phyloP scores from a whole-genome alignment of 2,888 invertebrate genomes.

The Tipula vernalis region DNA sequence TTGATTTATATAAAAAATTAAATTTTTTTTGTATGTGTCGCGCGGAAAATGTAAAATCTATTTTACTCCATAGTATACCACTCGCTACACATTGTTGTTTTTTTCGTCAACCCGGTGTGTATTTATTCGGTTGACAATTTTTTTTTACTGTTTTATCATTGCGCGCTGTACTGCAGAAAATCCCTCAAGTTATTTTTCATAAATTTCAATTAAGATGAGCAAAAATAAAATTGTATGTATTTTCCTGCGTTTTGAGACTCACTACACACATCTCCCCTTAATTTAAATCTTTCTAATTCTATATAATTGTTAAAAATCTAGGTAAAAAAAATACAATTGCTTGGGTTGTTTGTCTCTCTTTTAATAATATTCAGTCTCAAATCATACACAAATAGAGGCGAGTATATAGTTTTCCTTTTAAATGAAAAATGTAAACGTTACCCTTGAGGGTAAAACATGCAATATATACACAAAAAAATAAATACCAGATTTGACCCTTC shows the following conservation, averaged over 20 bases:
- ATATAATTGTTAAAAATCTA: background rate
- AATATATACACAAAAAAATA: background rate
- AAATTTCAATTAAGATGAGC: background rate
- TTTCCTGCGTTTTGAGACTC: background rate
- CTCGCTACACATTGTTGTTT: background rate
- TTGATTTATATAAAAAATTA: background rate
- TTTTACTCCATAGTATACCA: background rate
- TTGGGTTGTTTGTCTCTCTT: background rate
- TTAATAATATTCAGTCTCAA: background rate
- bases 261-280: background rate
- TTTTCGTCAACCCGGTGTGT: background rate
- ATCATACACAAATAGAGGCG: background rate
- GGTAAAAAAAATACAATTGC: background rate
- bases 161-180: background rate
- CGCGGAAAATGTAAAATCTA: background rate
- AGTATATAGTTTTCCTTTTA: background rate
- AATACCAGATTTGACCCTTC: background rate
- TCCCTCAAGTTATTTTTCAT: constrained; percentile 8
- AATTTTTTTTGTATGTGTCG: background rate
- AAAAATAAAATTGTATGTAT: background rate
- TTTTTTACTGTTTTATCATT: background rate
- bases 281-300: background rate
- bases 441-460: background rate
- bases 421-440: background rate
- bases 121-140: background rate